Conservation (phyloP, 2,113 vertebrate genomes). For the Sinocyclocheilus maitianheensis region DNA sequence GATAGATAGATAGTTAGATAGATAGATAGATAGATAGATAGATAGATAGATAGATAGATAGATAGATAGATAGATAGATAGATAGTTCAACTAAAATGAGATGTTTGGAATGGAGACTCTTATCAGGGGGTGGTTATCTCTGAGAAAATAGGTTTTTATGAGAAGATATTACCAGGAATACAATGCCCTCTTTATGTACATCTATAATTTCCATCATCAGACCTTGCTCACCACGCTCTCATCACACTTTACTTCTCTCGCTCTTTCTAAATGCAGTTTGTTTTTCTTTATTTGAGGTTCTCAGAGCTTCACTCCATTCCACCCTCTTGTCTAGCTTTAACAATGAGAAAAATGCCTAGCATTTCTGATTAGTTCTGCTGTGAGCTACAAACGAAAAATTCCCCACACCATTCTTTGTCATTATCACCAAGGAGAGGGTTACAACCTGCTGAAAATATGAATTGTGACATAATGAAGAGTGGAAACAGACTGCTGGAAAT, state of each 20-base stretch:
- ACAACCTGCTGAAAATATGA: background rate
- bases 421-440: background rate
- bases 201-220: background rate
- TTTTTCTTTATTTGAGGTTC: background rate
- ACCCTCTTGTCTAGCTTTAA: background rate
- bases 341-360: no score
- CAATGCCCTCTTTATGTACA: background rate
- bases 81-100: no score
- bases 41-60: no score
- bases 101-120: no score
- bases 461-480: background rate
- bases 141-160: no score
- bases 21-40: no score
- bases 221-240: background rate
- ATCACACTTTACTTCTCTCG: background rate
- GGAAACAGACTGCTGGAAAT: background rate
- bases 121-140: no score
- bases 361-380: conserved; percentile 1
- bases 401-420: background rate
- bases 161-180: background rate
- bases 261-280: background rate
- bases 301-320: background rate
- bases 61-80: no score
- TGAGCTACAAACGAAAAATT: background rate
- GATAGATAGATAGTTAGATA: no score